phyloP scores from a whole-genome alignment of 2,797 vertebrate species.

The Betta splendens region DNA sequence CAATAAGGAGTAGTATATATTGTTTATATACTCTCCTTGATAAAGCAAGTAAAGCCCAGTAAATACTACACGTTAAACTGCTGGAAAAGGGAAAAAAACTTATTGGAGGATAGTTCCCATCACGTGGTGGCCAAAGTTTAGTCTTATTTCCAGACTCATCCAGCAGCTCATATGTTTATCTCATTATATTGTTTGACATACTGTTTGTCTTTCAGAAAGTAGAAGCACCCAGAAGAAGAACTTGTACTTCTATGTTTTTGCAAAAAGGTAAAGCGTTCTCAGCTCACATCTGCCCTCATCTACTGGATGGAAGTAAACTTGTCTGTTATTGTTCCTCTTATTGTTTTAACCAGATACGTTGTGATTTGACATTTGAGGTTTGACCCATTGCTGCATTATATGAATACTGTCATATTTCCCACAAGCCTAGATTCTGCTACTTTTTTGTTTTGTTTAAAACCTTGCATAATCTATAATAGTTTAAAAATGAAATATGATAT shows the following conservation, averaged over 20 bases:
- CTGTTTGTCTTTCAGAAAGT: background rate
- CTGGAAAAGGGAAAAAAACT: no score
- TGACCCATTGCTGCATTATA: background rate
- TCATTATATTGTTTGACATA: background rate
- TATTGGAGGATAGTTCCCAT: no score
- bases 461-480: no score
- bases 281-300: conserved; percentile 13
- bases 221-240: conserved; percentile 1
- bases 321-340: background rate
- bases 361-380: background rate
- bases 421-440: no score
- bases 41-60: no score
- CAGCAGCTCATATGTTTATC: background rate
- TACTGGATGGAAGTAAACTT: conserved; percentile 19
- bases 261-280: background rate
- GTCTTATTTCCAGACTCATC: background rate
- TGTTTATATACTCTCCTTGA: no score
- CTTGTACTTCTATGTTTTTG: conserved; percentile 1
- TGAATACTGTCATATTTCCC: background rate
- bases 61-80: no score
- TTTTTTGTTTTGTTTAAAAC: no score
- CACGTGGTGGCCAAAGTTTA: background rate
- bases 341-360: background rate
- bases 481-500: no score
- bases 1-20: no score